phyloP scores from a whole-genome alignment of 35 echinoderm and acorn worm genomes.

The Lytechinus pictus region DNA sequence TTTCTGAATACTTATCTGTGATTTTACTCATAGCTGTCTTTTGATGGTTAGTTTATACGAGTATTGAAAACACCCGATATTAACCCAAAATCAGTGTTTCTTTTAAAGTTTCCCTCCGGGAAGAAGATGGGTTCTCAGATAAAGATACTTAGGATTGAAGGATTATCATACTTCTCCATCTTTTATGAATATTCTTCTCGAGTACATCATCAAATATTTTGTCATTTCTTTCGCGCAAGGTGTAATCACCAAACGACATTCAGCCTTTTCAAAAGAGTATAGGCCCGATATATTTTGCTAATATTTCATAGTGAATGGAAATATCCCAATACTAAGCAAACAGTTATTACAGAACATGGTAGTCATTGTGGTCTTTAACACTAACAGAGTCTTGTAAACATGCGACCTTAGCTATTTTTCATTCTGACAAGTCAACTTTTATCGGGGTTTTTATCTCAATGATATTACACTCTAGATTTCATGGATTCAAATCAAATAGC shows the following conservation, averaged over 20 bases:
- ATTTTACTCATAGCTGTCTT: background rate
- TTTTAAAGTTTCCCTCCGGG: background rate
- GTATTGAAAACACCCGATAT: slow-evolving; percentile 12
- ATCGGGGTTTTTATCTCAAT: too few relatives aligned
- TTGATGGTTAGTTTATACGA: background rate
- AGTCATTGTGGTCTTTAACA: background rate
- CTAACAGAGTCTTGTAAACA: background rate
- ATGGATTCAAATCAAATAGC: too few relatives aligned
- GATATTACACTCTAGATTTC: too few relatives aligned
- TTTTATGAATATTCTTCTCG: background rate
- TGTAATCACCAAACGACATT: background rate
- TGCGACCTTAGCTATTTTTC: too few relatives aligned
- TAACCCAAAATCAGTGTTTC: background rate
- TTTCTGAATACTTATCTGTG: slow-evolving; percentile 2
- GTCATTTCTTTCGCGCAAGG: background rate
- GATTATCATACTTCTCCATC: background rate
- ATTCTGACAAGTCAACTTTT: too few relatives aligned
- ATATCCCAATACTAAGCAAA: background rate
- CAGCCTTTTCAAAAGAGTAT: background rate
- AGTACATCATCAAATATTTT: background rate
- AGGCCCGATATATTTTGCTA: background rate
- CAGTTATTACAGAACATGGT: background rate
- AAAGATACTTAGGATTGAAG: background rate
- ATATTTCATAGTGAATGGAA: background rate
- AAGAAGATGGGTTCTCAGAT: background rate